Evolutionary conservation across 2,797 vertebrate species (phyloP), one percentile per base, ranked within the genome.

Genomic region (Sebastes trivittatus): DNA sequence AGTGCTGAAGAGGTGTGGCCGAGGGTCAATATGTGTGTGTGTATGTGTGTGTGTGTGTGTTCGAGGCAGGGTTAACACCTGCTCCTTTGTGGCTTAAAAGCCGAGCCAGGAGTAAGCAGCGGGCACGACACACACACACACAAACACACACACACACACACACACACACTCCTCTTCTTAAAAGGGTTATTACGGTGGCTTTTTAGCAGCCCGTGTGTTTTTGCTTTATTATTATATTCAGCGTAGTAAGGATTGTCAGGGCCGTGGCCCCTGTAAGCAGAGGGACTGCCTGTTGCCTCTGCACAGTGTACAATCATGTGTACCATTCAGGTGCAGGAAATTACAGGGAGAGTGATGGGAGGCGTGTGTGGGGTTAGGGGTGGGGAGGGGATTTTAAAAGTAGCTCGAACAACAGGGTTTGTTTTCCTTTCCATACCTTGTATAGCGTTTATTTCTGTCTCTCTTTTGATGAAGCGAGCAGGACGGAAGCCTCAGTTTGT

Each of bases 151-250:
- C 60, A 66, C 67, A 30, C 29, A 66, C 76, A 73, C 69, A 42
- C 72, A 34, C 65, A 67, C 58, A 62, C 75, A 49, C 30, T 25
- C 49, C 34, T 62, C 73, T 72, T 83, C 92, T 93, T 95, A 95
- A 96, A 95, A 95, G 92, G 95, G 95, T 94, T 96, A 96, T 96
- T 95, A 95, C 79, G 84, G 95, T 94, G 92, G 96, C 95, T 95
- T 95, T 93, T 85, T 83, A 88, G 81, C 27, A 14, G 78, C 68
- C 80, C 7, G 75, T 89, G 87, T 89, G 85, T 86, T 88, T 90
- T 81, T 87, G 76, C 83, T 85, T 90, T 90, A 90, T 92, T 86
- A 66, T 93, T 92, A 79, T 83, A 87, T 89, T 87, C 87, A 88
- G 78, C 84, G 49, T 73, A 84, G 91, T 92, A 92, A 78, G 93